Evolutionary conservation across 2,888 invertebrate species (phyloP), one percentile per base, ranked within the genome.

Genomic region (Epinotia nisella): DNA sequence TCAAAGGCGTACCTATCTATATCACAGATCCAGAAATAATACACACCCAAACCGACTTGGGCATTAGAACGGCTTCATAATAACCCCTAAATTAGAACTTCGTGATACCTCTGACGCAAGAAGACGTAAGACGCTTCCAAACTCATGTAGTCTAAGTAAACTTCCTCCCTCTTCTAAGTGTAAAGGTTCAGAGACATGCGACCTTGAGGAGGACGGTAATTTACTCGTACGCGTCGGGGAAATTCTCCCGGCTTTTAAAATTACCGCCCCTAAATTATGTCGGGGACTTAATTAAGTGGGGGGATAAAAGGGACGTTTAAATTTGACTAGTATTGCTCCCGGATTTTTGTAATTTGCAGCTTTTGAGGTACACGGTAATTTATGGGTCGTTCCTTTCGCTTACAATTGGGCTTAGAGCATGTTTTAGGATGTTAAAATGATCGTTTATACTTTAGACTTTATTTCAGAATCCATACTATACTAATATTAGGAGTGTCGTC

Each of bases 131-230:
- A 66, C 15, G 4, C 41, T 66, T 2, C 41, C 11, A 39, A 65
- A 39, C 19, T 53, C 19, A 15, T 13, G 19, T 35, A 66, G 41
- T 66, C n/a, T 24, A n/a, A 56, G 55, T 21, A 24, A 56, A 21
- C 21, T 41, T 66, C 21, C 21, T 19, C 21, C 55, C 64, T 41
- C 55, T 66, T 17, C 39, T 7, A 41, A 53, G 55, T 21, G 53
- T 66, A 67, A 72, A 49, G 29, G 56, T 49, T 61, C 55, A 35
- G 55, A 75, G 74, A 76, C 75, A 78, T 70, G 80, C 83, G 87
- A 85, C 87, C 87, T 87, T 87, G 87, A 85, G 82, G 76, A 80
- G 80, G 75, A 78, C 80, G 74, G 78, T 83, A 84, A 83, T 85
- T 83, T 80, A 80, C 78, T 77, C 78, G 78, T 60, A 80, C 78